These are phyloP conservation scores for Cichladusa arquata DNA, from an alignment of 2,113 vertebrate genomes.

Conservation along the genomic window DNA sequence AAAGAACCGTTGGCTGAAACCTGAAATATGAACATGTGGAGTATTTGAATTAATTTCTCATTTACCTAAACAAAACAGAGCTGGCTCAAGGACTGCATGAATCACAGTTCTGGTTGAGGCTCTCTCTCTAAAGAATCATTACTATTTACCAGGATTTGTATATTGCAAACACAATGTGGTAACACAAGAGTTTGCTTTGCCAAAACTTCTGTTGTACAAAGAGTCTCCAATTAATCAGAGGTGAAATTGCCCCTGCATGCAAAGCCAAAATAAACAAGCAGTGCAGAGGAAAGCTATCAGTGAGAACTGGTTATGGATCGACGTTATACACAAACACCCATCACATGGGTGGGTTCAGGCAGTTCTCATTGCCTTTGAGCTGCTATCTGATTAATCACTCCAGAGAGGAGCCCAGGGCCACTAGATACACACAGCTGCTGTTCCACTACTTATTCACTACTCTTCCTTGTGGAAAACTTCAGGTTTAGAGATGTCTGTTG, in stretches of 20 bases:
- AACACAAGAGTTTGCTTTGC: background rate
- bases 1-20: slow-evolving; percentile 12
- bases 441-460: background rate
- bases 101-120: background rate
- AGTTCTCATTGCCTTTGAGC: background rate
- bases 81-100: background rate
- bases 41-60: background rate
- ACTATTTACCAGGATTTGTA: background rate
- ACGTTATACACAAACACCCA: background rate
- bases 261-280: background rate
- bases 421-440: background rate
- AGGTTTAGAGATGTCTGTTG: background rate
- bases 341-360: background rate
- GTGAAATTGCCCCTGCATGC: background rate
- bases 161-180: background rate
- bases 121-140: background rate
- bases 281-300: background rate
- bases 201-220: background rate
- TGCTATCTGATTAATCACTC: background rate
- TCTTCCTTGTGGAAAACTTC: background rate
- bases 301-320: background rate
- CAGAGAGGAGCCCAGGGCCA: background rate
- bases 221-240: background rate
- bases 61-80: slow-evolving; percentile 22
- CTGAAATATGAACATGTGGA: slow-evolving; percentile 30